Evolutionary conservation across 2,797 vertebrate genomes (phyloP), one percentile per base, ranked within the genome.

Genomic region (Chelidonichthys spinosus): DNA sequence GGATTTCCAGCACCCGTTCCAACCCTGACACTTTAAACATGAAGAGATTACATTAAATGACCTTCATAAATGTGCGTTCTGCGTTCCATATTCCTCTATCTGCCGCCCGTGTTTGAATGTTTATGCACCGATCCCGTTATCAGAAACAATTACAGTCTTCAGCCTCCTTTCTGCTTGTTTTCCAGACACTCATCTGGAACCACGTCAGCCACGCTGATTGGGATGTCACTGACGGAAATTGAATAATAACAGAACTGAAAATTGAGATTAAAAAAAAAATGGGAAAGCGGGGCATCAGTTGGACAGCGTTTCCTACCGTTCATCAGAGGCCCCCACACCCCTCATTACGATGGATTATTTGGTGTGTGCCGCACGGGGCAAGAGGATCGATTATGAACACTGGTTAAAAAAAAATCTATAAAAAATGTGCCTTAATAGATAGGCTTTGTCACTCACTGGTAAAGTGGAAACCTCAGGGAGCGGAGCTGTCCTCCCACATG

Each of bases 311-410:
- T 82, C 84, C 52, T 69, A 65, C 82, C 77, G 73, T 75, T 82
- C 70, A 67, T 78, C 74, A 70, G 80, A 66, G 76, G 59, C 69
- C 43, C 44, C 25, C 55, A 5, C 50, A 60, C 59, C 63, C 50
- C 85, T 85, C 75, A 85, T 91, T 89, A 88, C 42, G 8, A 89
- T 83, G 83, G 72, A 81, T 92, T 87, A 91, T 92, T 89, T 85
- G 25, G 25, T 85, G 83, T 61, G 85, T 76, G 76, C 84, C 55
- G 60, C 36, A 25, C 78, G 42, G 78, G 67, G 73, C 58, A 62
- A 25, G 61, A 35, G 65, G 82, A 92, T 94, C 86, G 80, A 92
- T 93, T 74, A 79, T 56, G 61, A 83, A 76, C 11, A 64, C 83
- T 80, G 85, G 82, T 87, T 1, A 25, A 25, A 25, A 25, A 71